Evolutionary conservation across 1,140 invertebrate species (phyloP).

Genomic region (Neodiprion lecontei): DNA sequence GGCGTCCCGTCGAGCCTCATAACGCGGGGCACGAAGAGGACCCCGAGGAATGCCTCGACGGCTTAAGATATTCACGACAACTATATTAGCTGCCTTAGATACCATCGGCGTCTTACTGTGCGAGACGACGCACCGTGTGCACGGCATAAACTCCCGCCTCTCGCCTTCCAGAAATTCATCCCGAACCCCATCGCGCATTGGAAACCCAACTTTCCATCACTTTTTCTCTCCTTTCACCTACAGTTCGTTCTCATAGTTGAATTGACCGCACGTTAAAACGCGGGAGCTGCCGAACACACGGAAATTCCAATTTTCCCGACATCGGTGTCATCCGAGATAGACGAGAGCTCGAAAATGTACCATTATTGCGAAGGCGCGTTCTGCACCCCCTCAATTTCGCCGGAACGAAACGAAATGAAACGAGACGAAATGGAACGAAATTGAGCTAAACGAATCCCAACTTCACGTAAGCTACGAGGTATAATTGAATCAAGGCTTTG

Average conservation of each 20-base stretch:
- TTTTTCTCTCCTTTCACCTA: no score
- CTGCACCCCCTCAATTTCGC: no score
- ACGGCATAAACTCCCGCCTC: conserved; percentile 34
- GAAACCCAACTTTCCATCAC: no score
- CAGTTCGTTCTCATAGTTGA: no score
- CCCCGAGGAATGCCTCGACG: conserved; percentile 54
- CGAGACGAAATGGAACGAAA: not conserved
- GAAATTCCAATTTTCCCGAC: no score
- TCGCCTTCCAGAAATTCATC: conserved; percentile 32
- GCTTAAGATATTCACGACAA: conserved; percentile 62
- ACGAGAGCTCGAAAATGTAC: no score
- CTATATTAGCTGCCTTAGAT: conserved; percentile 62
- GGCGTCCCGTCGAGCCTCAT: conserved; percentile 56
- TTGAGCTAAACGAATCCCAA: not conserved
- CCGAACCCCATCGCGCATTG: no score
- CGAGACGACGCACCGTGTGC: conserved; percentile 43
- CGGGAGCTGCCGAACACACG: no score
- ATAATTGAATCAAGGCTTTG: conserved; percentile 39
- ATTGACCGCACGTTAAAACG: no score
- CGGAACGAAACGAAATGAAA: not conserved
- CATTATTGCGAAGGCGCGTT: no score
- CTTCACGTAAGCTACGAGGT: not conserved
- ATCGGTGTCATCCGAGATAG: no score
- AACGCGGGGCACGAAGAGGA: conserved; percentile 32
- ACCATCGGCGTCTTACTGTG: conserved; percentile 61